phyloP scores from a whole-genome alignment of 1,140 invertebrate species.

The Anthonomus grandis region DNA sequence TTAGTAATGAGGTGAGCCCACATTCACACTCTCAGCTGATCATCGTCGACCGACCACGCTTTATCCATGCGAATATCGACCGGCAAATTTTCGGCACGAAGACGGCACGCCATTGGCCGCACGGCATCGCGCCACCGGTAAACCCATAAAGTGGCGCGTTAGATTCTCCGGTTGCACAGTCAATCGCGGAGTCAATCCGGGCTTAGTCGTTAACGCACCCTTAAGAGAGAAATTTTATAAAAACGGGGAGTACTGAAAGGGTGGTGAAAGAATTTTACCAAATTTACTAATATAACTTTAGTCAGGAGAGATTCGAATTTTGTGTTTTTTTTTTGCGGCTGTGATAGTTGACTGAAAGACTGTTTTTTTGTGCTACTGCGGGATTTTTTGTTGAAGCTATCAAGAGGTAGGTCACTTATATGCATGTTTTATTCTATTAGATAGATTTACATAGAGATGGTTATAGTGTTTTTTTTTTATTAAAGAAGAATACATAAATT shows the following conservation, averaged over 20 bases:
- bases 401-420: too few relatives aligned
- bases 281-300: conserved; percentile 15
- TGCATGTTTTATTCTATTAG: too few relatives aligned
- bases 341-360: conserved; percentile 15
- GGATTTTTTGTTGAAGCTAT: too few relatives aligned
- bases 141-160: conserved; percentile 26
- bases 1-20: too few relatives aligned
- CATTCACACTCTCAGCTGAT: conserved; percentile 16
- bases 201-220: too few relatives aligned
- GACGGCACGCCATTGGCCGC: conserved; percentile 23
- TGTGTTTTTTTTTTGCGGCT: conserved; percentile 1
- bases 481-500: too few relatives aligned
- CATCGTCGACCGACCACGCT: conserved; percentile 10
- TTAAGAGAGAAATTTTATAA: too few relatives aligned
- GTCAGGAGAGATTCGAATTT: conserved; percentile 16
- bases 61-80: conserved; percentile 25
- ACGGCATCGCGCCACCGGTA: conserved; percentile 20
- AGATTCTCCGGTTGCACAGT: conserved; percentile 4
- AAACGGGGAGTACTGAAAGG: too few relatives aligned
- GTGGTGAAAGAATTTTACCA: not conserved
- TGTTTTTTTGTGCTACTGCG: too few relatives aligned
- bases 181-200: conserved; percentile 6
- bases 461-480: too few relatives aligned
- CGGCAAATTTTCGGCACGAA: conserved; percentile 26
- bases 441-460: too few relatives aligned